phyloP scores from a whole-genome alignment of 2,888 invertebrate genomes.

The Matsumyia berberina region DNA sequence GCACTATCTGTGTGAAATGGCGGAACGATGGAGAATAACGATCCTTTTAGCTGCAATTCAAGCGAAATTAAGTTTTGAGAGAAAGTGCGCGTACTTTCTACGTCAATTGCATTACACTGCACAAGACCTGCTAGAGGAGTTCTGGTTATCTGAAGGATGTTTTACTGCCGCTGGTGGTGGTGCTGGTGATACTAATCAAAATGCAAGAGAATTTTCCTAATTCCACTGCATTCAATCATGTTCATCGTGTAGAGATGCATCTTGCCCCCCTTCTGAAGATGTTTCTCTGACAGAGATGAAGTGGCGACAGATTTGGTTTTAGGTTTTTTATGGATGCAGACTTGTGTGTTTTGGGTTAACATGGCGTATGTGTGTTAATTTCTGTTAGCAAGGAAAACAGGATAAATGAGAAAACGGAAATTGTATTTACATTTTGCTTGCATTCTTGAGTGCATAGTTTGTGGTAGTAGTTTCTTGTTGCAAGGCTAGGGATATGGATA shows the following conservation, averaged over 20 bases:
- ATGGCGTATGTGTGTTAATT: slow-evolving; percentile 8
- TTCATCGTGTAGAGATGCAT: slow-evolving; percentile 46
- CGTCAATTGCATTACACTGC: slow-evolving; percentile 57
- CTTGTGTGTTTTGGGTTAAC: neutral
- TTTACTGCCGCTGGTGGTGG: slow-evolving; percentile 17
- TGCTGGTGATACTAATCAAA: slow-evolving; percentile 61
- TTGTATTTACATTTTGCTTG: neutral
- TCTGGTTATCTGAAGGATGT: slow-evolving; percentile 18
- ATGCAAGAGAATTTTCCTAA: slow-evolving; percentile 63
- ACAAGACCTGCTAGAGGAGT: neutral
- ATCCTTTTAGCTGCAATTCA: slow-evolving; percentile 49
- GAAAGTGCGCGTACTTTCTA: slow-evolving; percentile 51
- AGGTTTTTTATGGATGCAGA: slow-evolving; percentile 15
- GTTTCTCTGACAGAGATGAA: slow-evolving; percentile 33
- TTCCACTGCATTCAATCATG: slow-evolving; percentile 64
- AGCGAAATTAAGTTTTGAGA: slow-evolving; percentile 67
- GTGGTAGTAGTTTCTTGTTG: neutral
- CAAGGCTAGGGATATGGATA: neutral
- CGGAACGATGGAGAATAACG: slow-evolving; percentile 36
- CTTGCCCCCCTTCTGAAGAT: slow-evolving; percentile 33
- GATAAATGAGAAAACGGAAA: slow-evolving; percentile 12
- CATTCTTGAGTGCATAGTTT: neutral
- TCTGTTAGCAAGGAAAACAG: slow-evolving; percentile 1
- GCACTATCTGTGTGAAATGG: neutral
- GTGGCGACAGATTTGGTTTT: slow-evolving; percentile 35